Evolutionary conservation across 1,140 invertebrate species (phyloP).

Genomic region (Brachionus rotundiformis): DNA sequence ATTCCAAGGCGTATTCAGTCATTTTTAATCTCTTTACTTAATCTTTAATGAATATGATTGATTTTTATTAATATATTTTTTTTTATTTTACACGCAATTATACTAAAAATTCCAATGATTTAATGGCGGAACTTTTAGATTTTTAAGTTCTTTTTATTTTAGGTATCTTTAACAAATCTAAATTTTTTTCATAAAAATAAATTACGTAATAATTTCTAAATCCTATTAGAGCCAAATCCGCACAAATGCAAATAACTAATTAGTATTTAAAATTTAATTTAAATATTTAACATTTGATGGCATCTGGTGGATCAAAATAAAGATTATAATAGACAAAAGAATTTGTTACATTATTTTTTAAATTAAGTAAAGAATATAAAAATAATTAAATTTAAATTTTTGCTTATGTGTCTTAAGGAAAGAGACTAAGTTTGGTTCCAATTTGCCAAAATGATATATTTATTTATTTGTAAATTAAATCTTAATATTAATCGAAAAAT

Average conservation of each 20-base stretch:
- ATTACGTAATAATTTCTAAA: neutral
- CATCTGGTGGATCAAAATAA: neutral
- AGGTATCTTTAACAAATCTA: neutral
- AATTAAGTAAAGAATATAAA: too few relatives aligned
- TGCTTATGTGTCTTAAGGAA: too few relatives aligned
- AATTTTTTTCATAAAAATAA: neutral
- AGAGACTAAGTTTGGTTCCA: too few relatives aligned
- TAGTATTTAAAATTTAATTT: neutral
- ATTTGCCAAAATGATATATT: neutral
- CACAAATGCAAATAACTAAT: neutral
- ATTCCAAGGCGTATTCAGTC: neutral
- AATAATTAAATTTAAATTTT: too few relatives aligned
- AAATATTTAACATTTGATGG: neutral
- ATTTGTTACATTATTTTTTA: too few relatives aligned
- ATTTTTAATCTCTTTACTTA: neutral
- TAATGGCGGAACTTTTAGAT: neutral
- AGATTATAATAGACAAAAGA: too few relatives aligned
- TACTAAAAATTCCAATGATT: neutral
- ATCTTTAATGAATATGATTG: conserved; percentile 4
- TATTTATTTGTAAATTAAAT: neutral
- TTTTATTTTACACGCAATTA: neutral
- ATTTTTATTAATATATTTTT: neutral
- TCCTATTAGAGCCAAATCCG: neutral
- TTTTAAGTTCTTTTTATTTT: neutral
- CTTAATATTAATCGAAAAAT: neutral